Conservation (phyloP, 2,113 vertebrate genomes). For the Grammomys dolichurus region DNA sequence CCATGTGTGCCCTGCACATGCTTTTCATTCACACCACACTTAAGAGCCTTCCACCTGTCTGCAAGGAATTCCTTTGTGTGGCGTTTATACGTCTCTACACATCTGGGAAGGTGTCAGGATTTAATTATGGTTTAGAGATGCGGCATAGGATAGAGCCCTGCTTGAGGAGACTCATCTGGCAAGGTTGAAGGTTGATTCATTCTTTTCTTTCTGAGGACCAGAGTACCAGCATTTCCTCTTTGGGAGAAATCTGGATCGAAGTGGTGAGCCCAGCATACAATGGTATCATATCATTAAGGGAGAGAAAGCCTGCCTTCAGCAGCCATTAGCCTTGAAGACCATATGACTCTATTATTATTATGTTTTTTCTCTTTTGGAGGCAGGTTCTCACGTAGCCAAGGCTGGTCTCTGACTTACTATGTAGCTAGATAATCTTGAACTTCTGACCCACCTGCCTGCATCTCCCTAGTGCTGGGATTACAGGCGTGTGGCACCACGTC, state of each 20-base stretch:
- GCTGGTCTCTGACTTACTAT: neutral
- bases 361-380: neutral
- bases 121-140: slow-evolving; percentile 62
- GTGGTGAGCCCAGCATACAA: neutral
- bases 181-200: neutral
- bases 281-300: neutral
- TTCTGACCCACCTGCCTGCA: neutral
- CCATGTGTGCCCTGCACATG: slow-evolving; percentile 54
- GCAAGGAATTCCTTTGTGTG: slow-evolving; percentile 59
- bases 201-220: slow-evolving; percentile 10
- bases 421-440: neutral
- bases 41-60: slow-evolving; percentile 42
- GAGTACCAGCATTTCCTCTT: neutral
- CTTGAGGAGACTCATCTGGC: slow-evolving; percentile 32
- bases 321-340: neutral
- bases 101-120: slow-evolving; percentile 62
- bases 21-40: neutral
- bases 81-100: slow-evolving; percentile 75
- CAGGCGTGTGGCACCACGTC: neutral
- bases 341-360: too few species aligned
- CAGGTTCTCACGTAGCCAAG: neutral
- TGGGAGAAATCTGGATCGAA: neutral
- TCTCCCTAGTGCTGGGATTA: neutral
- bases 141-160: neutral
- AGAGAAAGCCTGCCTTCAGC: neutral